phyloP scores from a whole-genome alignment of 2,113 vertebrate genomes.

The Leucopsar rothschildi region DNA sequence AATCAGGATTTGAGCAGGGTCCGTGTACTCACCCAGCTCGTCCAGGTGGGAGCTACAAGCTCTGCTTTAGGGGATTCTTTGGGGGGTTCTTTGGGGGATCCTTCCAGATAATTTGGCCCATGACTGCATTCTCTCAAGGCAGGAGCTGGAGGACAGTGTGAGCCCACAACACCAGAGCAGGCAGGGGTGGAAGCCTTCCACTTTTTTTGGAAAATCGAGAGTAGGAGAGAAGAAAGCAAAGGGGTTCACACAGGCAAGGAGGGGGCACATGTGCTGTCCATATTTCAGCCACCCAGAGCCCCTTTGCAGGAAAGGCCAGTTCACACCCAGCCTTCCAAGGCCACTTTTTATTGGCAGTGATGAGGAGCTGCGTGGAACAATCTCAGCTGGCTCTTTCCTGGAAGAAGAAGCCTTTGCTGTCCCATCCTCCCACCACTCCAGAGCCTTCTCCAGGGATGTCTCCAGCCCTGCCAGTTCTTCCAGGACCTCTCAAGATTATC shows the following conservation, averaged over 20 bases:
- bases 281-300: not conserved
- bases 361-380: not conserved
- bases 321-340: not conserved
- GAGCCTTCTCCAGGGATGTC: not conserved
- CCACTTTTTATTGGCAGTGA: not conserved
- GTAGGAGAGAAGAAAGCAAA: not conserved
- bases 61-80: not conserved
- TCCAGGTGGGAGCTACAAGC: accelerated
- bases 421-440: not conserved
- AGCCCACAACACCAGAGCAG: not conserved
- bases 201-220: not conserved
- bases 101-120: not conserved
- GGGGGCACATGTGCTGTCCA: not conserved
- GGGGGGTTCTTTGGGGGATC: too few species aligned
- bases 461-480: not conserved
- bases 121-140: accelerated
- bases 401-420: not conserved
- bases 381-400: not conserved
- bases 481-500: not conserved
- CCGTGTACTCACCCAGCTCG: accelerated
- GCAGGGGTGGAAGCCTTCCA: not conserved
- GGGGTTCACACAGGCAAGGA: not conserved
- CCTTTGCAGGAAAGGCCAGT: not conserved
- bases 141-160: not conserved
- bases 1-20: accelerated